Evolutionary conservation across 2,113 vertebrate species (phyloP).

Genomic region (Xenopus borealis): DNA sequence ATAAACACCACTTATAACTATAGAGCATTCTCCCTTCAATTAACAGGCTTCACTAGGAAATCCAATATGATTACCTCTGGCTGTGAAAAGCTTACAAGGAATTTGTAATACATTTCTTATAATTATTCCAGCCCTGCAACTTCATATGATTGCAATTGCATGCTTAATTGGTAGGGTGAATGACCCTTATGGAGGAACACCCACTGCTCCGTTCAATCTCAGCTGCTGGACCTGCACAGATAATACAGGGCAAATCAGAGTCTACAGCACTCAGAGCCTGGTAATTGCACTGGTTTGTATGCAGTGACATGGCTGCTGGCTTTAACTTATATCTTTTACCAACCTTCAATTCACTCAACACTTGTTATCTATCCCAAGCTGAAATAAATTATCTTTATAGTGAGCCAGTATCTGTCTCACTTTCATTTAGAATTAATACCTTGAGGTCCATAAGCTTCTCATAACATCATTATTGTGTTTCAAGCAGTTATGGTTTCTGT

Average conservation of each 20-base stretch:
- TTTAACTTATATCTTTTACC: slow-evolving; percentile 22
- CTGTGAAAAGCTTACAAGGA: background rate
- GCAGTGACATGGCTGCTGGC: slow-evolving; percentile 20
- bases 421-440: slow-evolving; percentile 4
- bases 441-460: background rate
- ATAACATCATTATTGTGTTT: background rate
- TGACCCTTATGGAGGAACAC: background rate
- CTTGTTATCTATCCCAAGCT: slow-evolving; percentile 16
- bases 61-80: background rate
- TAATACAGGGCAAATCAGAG: background rate
- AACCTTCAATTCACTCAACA: slow-evolving; percentile 18
- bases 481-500: background rate
- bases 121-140: background rate
- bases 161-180: slow-evolving; percentile 3
- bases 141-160: slow-evolving; percentile 1
- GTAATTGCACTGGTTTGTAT: slow-evolving; percentile 35
- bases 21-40: too few relatives aligned
- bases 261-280: background rate
- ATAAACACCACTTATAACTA: too few relatives aligned
- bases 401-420: background rate
- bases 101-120: slow-evolving; percentile 1
- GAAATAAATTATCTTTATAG: slow-evolving; percentile 4
- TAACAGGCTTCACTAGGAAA: too few relatives aligned
- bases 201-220: background rate
- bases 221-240: background rate